Evolutionary conservation across 2,888 invertebrate genomes (phyloP), one percentile per base, ranked within the genome.

Genomic region (Drosophila macrospina): DNA sequence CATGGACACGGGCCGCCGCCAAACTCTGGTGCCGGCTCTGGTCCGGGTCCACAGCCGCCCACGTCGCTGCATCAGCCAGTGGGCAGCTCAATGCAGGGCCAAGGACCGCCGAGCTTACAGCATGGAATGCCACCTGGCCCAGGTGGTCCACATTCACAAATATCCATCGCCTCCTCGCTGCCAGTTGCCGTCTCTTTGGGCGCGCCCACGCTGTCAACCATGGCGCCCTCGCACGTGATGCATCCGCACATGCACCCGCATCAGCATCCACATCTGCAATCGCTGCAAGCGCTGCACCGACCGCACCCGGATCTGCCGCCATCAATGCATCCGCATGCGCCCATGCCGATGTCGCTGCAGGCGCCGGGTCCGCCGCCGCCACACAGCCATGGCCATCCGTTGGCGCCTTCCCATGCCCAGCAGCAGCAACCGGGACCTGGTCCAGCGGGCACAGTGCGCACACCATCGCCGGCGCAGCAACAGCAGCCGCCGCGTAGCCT

Each of bases 161-260:
- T 88, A 26, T 91, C 94, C 65, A 93, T 93, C 51, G 93, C 93
- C 52, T 75, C 89, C 41, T 93, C 93, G 57, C 91, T 93, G 68
- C 92, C 93, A 8, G 93, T 20, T 5, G 37, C 92, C 1, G 85
- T 86, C 26, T 80, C 72, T 10, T 39, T 78, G 32, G 80, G 91
- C 5, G 91, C 86, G 41, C 87, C 92, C 4, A 86, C 92, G 55
- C 78, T 91, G 48, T 83, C 89, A 11, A 86, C 92, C 16, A 87
- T 90, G 68, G 87, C 91, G 1, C 85, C 90, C 2, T 78, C 91
- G 15, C 91, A 91, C 75, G 70, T 80, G 24, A 84, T 88, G 42
- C 85, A 89, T 51, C 78, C 90, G 32, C 85, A 86, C 26, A 78
- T 90, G 65, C 91, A 85, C 37, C 75, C 75, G 20, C 75, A 87